Conservation (phyloP, 2,888 invertebrate genomes). For the Apodemia duryi region DNA sequence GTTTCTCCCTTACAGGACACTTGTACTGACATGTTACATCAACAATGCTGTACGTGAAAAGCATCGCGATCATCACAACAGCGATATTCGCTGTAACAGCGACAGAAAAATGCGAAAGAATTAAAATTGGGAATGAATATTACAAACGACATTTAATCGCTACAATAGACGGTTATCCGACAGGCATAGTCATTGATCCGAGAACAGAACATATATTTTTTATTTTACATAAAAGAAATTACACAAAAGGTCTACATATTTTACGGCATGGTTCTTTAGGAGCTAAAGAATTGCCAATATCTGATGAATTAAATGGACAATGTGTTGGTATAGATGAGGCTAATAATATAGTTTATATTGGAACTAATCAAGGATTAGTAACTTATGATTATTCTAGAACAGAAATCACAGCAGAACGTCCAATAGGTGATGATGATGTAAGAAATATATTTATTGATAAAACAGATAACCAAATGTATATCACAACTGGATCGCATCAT, state of each 20-base stretch:
- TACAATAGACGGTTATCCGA: slow-evolving; percentile 64
- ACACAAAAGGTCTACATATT: slow-evolving; percentile 64
- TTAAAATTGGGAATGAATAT: slow-evolving; percentile 58
- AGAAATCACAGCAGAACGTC: slow-evolving; percentile 60
- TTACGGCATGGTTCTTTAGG: slow-evolving; percentile 63
- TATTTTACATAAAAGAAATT: slow-evolving; percentile 63
- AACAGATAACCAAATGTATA: slow-evolving; percentile 62
- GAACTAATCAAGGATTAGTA: slow-evolving; percentile 64
- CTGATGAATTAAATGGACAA: slow-evolving; percentile 61
- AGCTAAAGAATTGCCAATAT: slow-evolving; percentile 55
- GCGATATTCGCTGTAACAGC: slow-evolving; percentile 31
- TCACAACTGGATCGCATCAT: slow-evolving; percentile 57
- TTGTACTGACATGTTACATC: slow-evolving; percentile 35
- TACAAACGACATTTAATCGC: slow-evolving; percentile 65
- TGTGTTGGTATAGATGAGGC: slow-evolving; percentile 55
- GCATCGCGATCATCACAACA: slow-evolving; percentile 33
- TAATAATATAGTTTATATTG: slow-evolving; percentile 57
- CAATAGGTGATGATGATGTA: slow-evolving; percentile 69
- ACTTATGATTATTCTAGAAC: slow-evolving; percentile 57
- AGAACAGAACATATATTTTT: slow-evolving; percentile 65
- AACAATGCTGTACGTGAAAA: slow-evolving; percentile 27
- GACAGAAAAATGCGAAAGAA: slow-evolving; percentile 58
- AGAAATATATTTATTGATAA: slow-evolving; percentile 63
- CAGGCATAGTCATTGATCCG: slow-evolving; percentile 60
- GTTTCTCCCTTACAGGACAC: no score